Percentiles rank a stretch among this genome's conserved stretches.
These are phyloP conservation scores for Strigamia maritima DNA, from an alignment of 2,888 invertebrate genomes.

Conservation along the genomic window DNA sequence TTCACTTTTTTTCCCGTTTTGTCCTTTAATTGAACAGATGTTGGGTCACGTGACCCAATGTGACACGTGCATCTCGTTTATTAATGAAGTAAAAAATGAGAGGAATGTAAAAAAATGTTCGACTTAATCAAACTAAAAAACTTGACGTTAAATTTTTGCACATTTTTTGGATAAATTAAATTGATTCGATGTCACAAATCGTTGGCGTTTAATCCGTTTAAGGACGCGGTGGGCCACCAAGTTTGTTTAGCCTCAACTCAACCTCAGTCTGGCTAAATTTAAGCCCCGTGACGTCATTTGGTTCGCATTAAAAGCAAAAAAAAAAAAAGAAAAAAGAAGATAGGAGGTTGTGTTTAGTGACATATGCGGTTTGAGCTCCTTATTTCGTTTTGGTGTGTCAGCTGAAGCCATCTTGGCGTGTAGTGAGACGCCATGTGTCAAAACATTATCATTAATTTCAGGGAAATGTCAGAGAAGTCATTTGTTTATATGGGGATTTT, in stretches of 20 bases:
- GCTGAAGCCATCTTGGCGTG: not conserved
- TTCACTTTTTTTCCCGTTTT: not conserved
- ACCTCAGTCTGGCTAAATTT: not conserved
- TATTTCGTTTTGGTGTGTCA: not conserved
- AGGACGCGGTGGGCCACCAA: too few relatives aligned
- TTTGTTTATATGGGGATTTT: not conserved
- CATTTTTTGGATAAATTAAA: too few relatives aligned
- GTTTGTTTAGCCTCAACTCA: not conserved
- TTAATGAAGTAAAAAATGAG: not conserved
- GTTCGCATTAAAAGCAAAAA: not conserved
- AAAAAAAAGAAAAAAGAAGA: not conserved
- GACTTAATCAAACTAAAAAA: not conserved
- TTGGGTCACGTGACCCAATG: not conserved
- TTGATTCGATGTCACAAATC: too few relatives aligned
- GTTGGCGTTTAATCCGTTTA: not conserved
- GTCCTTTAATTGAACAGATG: not conserved
- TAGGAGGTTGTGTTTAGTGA: not conserved
- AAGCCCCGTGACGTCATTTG: not conserved
- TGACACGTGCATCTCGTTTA: not conserved
- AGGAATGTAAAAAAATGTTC: not conserved
- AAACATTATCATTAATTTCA: not conserved
- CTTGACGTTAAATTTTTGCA: too few relatives aligned
- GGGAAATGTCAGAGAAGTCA: not conserved
- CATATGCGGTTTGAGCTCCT: not conserved
- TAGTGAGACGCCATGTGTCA: not conserved